Evolutionary conservation across 2,888 invertebrate genomes (phyloP), one percentile per base, ranked within the genome.

Genomic region (Oxyteleia sp.): DNA sequence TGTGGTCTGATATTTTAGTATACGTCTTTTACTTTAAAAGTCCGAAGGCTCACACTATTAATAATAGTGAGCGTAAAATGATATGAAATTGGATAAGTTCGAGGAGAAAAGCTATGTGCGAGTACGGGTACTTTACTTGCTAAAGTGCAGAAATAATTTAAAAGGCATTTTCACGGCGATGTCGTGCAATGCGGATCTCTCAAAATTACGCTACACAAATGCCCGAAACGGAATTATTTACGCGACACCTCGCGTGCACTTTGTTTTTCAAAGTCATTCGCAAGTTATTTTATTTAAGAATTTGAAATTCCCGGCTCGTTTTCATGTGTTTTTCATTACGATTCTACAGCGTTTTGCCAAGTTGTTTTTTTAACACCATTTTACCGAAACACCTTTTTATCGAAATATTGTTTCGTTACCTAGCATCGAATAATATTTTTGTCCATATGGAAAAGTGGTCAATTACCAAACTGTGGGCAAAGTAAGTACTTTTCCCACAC

Each of bases 61-160:
- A 69, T 75, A 74, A 74, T 74, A 75, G 74, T 61, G 20, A 55
- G 26, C 51, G 68, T 71, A 80, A 84, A 84, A 80, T 72, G 68
- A 57, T 68, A 80, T 63, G 78, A 84, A 81, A 84, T 84, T 84
- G 80, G 84, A 81, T 81, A 84, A 81, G 76, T 84, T 84, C 47
- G 76, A 68, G 69, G 38, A 69, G 45, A 38, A 18, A 51, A 57
- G 32, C 57, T 69, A 64, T 64, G 72, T 32, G 41, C 23, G 23
- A 13, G 57, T 10, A 10, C 59, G 38, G 59, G 68, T 74, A 69
- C 72, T 81, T 81, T 72, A 68, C 63, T 59, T 45, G 53, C 80
- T 72, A 49, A 68, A 59, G 55, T 75, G 71, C 23, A 75, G 71
- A 75, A 84, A 84, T 80, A 80, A 84, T 84, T 80, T 84, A 80